phyloP scores from a whole-genome alignment of 53 echinoderm and acorn worm species.

The Echinarachnius parma region DNA sequence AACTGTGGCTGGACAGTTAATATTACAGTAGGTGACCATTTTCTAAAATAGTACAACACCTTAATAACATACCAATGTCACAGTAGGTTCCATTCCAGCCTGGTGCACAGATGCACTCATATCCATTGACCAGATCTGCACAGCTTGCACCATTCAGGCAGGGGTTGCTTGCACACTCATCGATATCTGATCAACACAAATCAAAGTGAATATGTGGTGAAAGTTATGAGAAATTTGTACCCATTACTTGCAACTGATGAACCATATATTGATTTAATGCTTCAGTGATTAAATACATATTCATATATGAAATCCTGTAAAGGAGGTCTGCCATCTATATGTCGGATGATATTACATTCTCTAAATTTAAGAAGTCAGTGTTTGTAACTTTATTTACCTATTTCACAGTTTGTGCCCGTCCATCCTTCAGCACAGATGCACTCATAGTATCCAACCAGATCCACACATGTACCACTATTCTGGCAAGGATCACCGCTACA shows the following conservation, averaged over 20 bases:
- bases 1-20: too few relatives aligned
- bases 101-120: not conserved
- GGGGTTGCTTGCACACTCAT: not conserved
- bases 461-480: constrained; percentile 43
- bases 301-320: too few relatives aligned
- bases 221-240: too few relatives aligned
- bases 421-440: constrained; percentile 14
- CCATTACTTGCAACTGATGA: too few relatives aligned
- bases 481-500: constrained; percentile 51
- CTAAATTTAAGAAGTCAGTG: too few relatives aligned
- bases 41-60: not conserved
- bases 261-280: too few relatives aligned
- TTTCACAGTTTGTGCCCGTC: constrained; percentile 20
- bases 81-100: not conserved
- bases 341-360: too few relatives aligned
- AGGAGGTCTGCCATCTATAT: too few relatives aligned
- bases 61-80: not conserved
- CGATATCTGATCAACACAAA: not conserved
- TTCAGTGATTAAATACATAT: too few relatives aligned
- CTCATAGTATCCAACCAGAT: constrained; percentile 9
- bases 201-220: too few relatives aligned
- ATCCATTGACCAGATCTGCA: not conserved
- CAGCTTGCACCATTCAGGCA: not conserved
- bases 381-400: not conserved
- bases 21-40: not conserved